Evolutionary conservation across 1,140 invertebrate genomes (phyloP), one percentile per base, ranked within the genome.

Genomic region (Mesaphorura yosii): DNA sequence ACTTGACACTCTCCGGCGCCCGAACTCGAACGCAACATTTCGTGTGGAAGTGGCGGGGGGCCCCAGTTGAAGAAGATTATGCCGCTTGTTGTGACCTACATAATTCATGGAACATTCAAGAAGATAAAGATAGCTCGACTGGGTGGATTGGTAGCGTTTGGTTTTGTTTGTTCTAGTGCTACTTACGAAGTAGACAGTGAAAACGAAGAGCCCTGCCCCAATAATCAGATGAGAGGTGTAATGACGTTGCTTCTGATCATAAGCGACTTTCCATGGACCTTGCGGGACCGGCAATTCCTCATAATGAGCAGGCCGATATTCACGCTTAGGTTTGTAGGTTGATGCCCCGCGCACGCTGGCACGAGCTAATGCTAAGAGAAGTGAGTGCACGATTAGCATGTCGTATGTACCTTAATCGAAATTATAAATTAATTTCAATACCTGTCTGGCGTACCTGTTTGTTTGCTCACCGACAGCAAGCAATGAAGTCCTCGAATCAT

Each of bases 281-380:
- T 73, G 68, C 5, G 84, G 83, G 15, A 78, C 73, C 3, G 81
- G 80, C 63, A 86, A 64, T 61, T 87, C 83, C 64, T 86, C 79
- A 75, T 84, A 25, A 22, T 48, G 47, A 14, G 31, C 5, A 14
- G 47, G 27, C 47, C 38, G 31, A 4, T 5, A 48, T 20, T 37
- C 5, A 7, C 22, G 28, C 12, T 7, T 12, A 17, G 26, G 27
- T 20, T 48, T 48, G 28, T 48, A 48, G 31, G 10, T 20, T 23
- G 47, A 48, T 12, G 47, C 31, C 10, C 22, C 38, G 12, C 44
- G 44, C 5, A 46, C 44, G 25, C 17, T 10, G 7, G 17, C 15
- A 46, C n/a, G n/a, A n/a, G n/a, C n/a, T n/a, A n/a, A n/a, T n/a
- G n/a, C n/a, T n/a, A n/a, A n/a, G n/a, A n/a, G n/a, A n/a, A n/a